Conservation (phyloP, 2,797 vertebrate species). For the Bradypus variegatus region DNA sequence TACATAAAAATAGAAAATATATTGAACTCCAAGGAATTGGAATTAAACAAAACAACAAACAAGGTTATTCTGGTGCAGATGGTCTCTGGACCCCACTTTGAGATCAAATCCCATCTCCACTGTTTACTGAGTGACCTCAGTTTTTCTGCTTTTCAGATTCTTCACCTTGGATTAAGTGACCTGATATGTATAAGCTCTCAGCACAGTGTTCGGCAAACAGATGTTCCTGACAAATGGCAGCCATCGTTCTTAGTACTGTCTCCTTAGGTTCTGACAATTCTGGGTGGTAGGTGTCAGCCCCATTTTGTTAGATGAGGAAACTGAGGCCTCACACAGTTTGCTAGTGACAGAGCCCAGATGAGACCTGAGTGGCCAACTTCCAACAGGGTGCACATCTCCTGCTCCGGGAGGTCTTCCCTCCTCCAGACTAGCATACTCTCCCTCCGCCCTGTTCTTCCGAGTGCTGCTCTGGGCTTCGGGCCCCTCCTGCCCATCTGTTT, state of each 20-base stretch:
- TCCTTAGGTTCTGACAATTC: not conserved
- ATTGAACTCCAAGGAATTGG: not conserved
- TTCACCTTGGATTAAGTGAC: not conserved
- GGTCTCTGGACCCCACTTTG: not conserved
- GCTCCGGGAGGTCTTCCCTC: not conserved
- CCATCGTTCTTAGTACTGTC: not conserved
- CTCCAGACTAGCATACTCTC: not conserved
- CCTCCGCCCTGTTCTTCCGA: not conserved
- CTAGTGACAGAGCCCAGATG: not conserved
- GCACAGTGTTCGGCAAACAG: not conserved
- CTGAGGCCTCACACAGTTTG: not conserved
- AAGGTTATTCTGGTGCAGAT: not conserved
- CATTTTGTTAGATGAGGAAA: not conserved
- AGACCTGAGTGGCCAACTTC: not conserved
- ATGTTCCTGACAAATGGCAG: not conserved
- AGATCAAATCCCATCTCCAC: not conserved
- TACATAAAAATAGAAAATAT: not conserved
- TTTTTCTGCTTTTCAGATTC: not conserved
- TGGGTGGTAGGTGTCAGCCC: not conserved
- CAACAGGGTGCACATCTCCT: not conserved
- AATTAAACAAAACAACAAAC: not conserved
- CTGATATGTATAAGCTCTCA: not conserved
- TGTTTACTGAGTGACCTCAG: not conserved
- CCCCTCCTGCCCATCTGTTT: constrained; percentile 37
- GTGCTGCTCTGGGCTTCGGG: not conserved